A percentile compares a stretch with the other conserved stretches of the same genome.
phyloP scores from a whole-genome alignment of 2,797 vertebrate species.

The Bovichtus diacanthus region DNA sequence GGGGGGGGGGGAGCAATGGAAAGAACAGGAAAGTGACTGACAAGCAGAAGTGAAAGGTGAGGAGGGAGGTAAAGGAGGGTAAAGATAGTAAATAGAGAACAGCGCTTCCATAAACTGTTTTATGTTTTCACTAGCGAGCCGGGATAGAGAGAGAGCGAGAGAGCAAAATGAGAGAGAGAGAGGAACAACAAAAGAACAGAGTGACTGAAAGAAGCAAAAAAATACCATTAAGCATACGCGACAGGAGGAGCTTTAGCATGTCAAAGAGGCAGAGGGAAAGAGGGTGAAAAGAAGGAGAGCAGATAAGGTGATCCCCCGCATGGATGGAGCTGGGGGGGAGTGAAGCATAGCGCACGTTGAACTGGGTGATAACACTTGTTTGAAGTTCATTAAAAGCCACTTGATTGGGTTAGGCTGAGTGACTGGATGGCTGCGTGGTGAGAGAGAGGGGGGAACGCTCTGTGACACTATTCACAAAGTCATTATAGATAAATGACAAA shows the following conservation, averaged over 20 bases:
- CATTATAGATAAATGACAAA: constrained; percentile 97
- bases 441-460: constrained; percentile 84
- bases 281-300: constrained; percentile 55
- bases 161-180: too few species aligned
- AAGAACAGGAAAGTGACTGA: constrained; percentile 38
- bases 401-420: constrained; percentile 87
- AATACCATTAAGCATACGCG: constrained; percentile 53
- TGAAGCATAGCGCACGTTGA: constrained; percentile 61
- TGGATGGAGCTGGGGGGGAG: constrained; percentile 60
- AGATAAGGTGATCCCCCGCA: constrained; percentile 75
- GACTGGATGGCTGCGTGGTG: constrained; percentile 77
- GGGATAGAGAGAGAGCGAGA: constrained; percentile 14
- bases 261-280: constrained; percentile 62
- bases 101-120: constrained; percentile 45
- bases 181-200: constrained; percentile 57
- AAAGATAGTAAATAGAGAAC: constrained; percentile 42
- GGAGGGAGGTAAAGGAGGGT: constrained; percentile 13
- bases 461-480: constrained; percentile 88
- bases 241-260: constrained; percentile 70
- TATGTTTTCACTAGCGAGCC: constrained; percentile 35
- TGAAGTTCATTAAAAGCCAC: constrained; percentile 91
- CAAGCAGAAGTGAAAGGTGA: constrained; percentile 31
- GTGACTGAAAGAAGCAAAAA: constrained; percentile 25
- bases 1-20: neutral
- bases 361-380: constrained; percentile 86